Conservation (phyloP, 2,113 vertebrate species). For the Ameiurus melas region DNA sequence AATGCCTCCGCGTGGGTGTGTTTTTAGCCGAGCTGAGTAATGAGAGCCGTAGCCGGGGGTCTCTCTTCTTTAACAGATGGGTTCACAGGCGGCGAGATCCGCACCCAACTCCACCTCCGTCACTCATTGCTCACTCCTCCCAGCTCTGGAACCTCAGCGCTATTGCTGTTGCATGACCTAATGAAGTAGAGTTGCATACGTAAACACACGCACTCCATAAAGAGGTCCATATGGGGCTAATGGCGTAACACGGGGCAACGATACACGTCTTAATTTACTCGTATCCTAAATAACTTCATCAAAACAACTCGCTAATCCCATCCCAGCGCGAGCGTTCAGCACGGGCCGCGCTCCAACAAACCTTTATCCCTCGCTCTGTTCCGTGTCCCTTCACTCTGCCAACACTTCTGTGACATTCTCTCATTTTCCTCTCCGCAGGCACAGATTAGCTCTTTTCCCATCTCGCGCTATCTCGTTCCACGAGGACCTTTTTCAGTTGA, state of each 20-base stretch:
- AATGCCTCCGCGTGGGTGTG: slow-evolving; percentile 18
- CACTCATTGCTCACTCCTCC: not conserved
- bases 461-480: not conserved
- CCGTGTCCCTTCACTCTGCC: not conserved
- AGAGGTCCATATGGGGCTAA: slow-evolving; percentile 61
- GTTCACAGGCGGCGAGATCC: not conserved
- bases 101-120: not conserved
- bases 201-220: slow-evolving; percentile 5
- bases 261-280: slow-evolving; percentile 51
- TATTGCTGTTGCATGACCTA: not conserved
- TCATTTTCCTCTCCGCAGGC: slow-evolving; percentile 26
- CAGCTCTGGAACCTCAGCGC: not conserved
- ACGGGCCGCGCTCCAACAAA: not conserved
- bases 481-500: not conserved
- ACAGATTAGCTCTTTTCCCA: slow-evolving; percentile 36
- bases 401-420: slow-evolving; percentile 14
- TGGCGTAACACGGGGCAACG: slow-evolving; percentile 54
- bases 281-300: slow-evolving; percentile 13
- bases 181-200: not conserved
- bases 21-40: slow-evolving; percentile 13
- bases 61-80: slow-evolving; percentile 20
- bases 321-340: not conserved
- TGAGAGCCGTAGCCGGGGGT: not conserved
- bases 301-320: slow-evolving; percentile 29
- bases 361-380: not conserved